Conservation (phyloP, 2,113 vertebrate species). For the Leptobrachium leishanense region DNA sequence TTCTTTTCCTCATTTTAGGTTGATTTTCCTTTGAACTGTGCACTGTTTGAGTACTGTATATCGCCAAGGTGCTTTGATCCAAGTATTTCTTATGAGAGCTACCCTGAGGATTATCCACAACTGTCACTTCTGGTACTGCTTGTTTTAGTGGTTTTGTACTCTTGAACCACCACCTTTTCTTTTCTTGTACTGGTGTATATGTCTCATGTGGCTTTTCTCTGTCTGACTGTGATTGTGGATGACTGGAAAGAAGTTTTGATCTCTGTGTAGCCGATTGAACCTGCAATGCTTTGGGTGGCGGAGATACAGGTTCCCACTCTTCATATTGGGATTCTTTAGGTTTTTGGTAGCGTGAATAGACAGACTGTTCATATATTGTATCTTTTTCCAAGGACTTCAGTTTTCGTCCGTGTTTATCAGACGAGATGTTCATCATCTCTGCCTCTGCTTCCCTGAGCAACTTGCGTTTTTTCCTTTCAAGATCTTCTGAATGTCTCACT, state of each 20-base stretch:
- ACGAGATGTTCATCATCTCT: neutral
- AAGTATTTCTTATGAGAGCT: neutral
- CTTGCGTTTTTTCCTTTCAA: slow-evolving; percentile 22
- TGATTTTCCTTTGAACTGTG: slow-evolving; percentile 24
- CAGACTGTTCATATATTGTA: slow-evolving; percentile 21
- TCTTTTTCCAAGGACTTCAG: slow-evolving; percentile 7
- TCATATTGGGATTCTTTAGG: slow-evolving; percentile 11
- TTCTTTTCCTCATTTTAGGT: slow-evolving; percentile 42
- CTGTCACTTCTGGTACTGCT: neutral
- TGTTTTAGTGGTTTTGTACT: slow-evolving; percentile 11
- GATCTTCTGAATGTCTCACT: neutral
- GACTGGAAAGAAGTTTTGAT: neutral
- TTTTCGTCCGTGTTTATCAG: slow-evolving; percentile 3
- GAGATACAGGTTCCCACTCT: slow-evolving; percentile 13
- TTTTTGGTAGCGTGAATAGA: slow-evolving; percentile 9
- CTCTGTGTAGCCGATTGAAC: slow-evolving; percentile 9
- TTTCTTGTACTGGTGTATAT: neutral
- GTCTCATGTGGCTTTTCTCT: neutral
- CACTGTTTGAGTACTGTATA: neutral
- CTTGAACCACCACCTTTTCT: slow-evolving; percentile 43
- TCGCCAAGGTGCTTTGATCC: neutral
- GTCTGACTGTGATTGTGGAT: neutral
- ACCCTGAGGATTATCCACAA: neutral
- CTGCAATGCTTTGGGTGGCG: slow-evolving; percentile 18
- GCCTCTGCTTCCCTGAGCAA: neutral